These are phyloP conservation scores for Parnassius glacialis DNA, from an alignment of 2,888 invertebrate genomes.

Conservation along the genomic window DNA sequence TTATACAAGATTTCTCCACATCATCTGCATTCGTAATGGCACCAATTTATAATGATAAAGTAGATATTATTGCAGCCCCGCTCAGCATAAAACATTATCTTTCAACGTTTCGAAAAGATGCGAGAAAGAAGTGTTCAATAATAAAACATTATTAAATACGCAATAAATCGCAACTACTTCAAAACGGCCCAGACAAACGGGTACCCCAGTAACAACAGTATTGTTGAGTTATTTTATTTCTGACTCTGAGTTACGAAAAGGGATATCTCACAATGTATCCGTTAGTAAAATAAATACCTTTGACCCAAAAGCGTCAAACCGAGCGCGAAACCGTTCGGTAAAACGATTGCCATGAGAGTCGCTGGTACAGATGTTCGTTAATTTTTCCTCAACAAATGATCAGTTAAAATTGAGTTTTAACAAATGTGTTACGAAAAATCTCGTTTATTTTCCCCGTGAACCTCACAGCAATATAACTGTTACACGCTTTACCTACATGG, in stretches of 20 bases:
- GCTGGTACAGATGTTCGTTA: constrained; percentile 39
- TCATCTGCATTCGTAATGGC: constrained; percentile 30
- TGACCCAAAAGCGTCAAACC: constrained; percentile 62
- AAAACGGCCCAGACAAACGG: constrained; percentile 37
- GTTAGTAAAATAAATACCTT: constrained; percentile 69
- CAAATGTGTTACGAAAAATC: constrained; percentile 24
- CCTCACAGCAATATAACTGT: constrained; percentile 50
- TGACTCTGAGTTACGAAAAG: constrained; percentile 50
- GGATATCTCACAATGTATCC: constrained; percentile 52
- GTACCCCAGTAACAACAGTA: constrained; percentile 42
- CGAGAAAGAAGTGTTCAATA: constrained; percentile 47
- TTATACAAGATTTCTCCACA: constrained; percentile 53
- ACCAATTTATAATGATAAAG: constrained; percentile 55
- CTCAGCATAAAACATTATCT: constrained; percentile 60
- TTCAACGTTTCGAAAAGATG: constrained; percentile 55
- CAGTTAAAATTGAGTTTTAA: constrained; percentile 37
- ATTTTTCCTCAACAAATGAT: constrained; percentile 42
- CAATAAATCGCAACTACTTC: constrained; percentile 55
- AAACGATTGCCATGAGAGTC: constrained; percentile 47
- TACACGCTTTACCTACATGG: constrained; percentile 43
- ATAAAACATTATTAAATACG: constrained; percentile 58
- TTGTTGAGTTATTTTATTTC: constrained; percentile 45
- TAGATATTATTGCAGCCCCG: constrained; percentile 50
- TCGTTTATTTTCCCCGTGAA: constrained; percentile 38
- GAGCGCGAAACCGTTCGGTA: constrained; percentile 49